Evolutionary conservation across 2,888 invertebrate genomes (phyloP).

Genomic region (Lacanobia oleracea): DNA sequence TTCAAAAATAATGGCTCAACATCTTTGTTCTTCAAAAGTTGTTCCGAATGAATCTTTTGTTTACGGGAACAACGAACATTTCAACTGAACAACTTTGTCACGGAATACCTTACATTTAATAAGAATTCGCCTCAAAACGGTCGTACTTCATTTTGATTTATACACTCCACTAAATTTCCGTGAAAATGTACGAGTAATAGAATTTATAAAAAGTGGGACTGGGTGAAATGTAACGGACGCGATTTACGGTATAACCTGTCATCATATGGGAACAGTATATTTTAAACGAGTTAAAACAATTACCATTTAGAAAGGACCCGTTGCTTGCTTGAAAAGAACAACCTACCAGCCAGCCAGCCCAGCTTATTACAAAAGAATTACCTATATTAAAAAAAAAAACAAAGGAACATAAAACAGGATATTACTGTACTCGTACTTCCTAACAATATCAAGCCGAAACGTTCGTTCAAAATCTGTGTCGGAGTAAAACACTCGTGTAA

Average conservation of each 20-base stretch:
- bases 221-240: conserved; percentile 11
- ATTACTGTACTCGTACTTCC: conserved; percentile 13
- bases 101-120: conserved; percentile 47
- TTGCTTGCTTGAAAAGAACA: neutral
- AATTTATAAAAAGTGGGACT: conserved; percentile 41
- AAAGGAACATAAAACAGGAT: conserved; percentile 2
- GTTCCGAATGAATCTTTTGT: conserved; percentile 11
- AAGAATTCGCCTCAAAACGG: conserved; percentile 55
- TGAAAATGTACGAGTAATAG: conserved; percentile 39
- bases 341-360: too few species aligned
- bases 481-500: conserved; percentile 51
- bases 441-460: conserved; percentile 33
- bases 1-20: neutral
- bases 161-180: conserved; percentile 26
- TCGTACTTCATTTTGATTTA: conserved; percentile 61
- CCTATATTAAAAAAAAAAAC: conserved; percentile 1
- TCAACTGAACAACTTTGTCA: conserved; percentile 37
- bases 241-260: neutral
- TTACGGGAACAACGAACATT: conserved; percentile 10
- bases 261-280: neutral
- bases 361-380: too few species aligned
- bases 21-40: neutral
- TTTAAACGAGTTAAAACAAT: neutral
- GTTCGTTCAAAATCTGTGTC: conserved; percentile 46
- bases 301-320: neutral